These are phyloP conservation scores for Caenorhabditis elegans DNA, from an alignment of 1,140 invertebrate genomes.

Conservation along the genomic window DNA sequence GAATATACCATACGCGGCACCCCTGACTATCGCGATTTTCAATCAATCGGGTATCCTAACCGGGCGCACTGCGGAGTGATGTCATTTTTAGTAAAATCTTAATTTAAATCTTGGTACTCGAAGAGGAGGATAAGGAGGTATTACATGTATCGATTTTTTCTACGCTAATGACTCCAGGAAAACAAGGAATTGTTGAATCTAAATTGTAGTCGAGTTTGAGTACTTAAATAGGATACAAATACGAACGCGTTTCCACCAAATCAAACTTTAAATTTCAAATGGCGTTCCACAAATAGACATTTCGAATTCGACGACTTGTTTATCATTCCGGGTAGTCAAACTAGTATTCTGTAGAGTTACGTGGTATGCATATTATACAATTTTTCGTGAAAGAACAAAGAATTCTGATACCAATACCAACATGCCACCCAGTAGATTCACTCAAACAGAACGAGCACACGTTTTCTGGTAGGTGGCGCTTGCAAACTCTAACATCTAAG, in stretches of 20 bases:
- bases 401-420: background rate
- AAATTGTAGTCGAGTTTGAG: too few relatives aligned
- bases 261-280: too few relatives aligned
- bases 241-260: too few relatives aligned
- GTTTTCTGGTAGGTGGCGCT: background rate
- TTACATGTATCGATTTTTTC: too few relatives aligned
- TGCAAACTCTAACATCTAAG: too few relatives aligned
- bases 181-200: too few relatives aligned
- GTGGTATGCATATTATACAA: too few relatives aligned
- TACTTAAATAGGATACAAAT: too few relatives aligned
- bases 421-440: background rate
- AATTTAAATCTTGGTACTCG: background rate
- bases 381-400: background rate
- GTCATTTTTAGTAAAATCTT: constrained; percentile 11
- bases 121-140: too few relatives aligned
- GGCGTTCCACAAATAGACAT: background rate
- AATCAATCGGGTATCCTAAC: background rate
- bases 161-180: background rate
- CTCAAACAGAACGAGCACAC: background rate
- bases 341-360: too few relatives aligned
- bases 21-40: background rate
- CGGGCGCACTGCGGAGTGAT: background rate
- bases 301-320: background rate
- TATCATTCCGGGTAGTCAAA: background rate
- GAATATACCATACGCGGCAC: background rate